Conservation (phyloP, 2,888 invertebrate genomes). For the Caenorhabditis auriculariae region DNA sequence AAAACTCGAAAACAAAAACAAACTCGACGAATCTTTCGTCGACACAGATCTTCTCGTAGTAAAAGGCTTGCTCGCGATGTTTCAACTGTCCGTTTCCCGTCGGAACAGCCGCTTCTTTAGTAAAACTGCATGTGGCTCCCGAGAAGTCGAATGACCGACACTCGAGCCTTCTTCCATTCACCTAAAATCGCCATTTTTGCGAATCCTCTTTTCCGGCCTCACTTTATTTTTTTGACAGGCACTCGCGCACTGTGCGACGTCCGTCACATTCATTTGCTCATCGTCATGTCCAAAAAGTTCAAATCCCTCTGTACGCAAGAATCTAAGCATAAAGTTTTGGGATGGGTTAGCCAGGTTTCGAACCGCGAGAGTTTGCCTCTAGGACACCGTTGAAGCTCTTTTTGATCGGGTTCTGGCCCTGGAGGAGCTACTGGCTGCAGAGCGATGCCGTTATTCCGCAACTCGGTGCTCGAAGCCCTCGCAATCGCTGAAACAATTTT, state of each 20-base stretch:
- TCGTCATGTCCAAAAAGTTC: constrained; percentile 57
- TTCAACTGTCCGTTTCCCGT: constrained; percentile 62
- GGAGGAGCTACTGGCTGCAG: too few relatives aligned
- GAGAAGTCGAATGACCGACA: constrained; percentile 60
- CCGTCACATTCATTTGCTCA: constrained; percentile 20
- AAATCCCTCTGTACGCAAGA: constrained; percentile 57
- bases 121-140: constrained; percentile 12
- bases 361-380: too few relatives aligned
- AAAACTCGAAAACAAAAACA: neutral
- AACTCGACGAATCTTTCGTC: constrained; percentile 34
- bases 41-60: constrained; percentile 62
- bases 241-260: constrained; percentile 47
- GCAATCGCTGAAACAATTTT: neutral
- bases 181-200: constrained; percentile 20
- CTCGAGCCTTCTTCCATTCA: constrained; percentile 36
- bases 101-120: constrained; percentile 59
- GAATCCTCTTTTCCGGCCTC: neutral
- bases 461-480: constrained; percentile 13
- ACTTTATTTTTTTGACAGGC: constrained; percentile 50
- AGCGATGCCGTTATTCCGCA: too few relatives aligned
- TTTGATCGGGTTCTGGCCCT: too few relatives aligned
- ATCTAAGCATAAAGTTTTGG: too few relatives aligned
- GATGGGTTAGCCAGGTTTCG: too few relatives aligned
- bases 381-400: too few relatives aligned
- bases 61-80: constrained; percentile 49